Evolutionary conservation across 2,113 vertebrate genomes (phyloP), one percentile per base, ranked within the genome.

Genomic region (Hoplias malabaricus): DNA sequence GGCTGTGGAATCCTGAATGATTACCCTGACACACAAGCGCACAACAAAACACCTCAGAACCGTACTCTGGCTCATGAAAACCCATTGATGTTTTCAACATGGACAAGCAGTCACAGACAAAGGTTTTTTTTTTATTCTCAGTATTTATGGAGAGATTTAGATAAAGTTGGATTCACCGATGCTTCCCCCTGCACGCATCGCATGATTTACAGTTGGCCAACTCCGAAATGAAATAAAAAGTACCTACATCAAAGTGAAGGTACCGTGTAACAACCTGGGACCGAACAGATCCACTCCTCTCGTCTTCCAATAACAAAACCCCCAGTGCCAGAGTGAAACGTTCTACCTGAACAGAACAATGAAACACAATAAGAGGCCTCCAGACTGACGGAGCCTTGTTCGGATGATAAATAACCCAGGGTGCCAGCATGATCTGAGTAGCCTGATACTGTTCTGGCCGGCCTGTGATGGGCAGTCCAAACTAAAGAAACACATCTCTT

Each of bases 11-110:
- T 70, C n/a, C 48, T 27, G 34, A 57, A 42, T 54, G 31, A 16
- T 62, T 50, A 50, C 10, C 31, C 33, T 36, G 9, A 63, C 8
- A n/a, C 57, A 61, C 14, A 11, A 27, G n/a, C 57, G 11, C 9
- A 36, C 50, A 31, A 33, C 16, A 62, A 19, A 7, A 31, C 27
- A 33, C 43, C 16, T 7, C 14, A 48, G 70, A 69, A 62, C 19
- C 27, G 9, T 53, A 9, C 74, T 84, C 76, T 83, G 84, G 72
- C 71, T 46, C 16, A 4, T 57, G 38, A 53, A 10, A 29, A 71
- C 40, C 57, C 75, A 84, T 82, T 62, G 36, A 31, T 76, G 23
- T 67, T 79, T 1, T 2, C 48, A 69, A 46, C 53, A 73, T 54
- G 54, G n/a, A 50, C 25, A 68, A 69, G 48, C 31, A 23, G 68